Evolutionary conservation across 2,888 invertebrate genomes (phyloP), one percentile per base, ranked within the genome.

Genomic region (Athalia circularis): DNA sequence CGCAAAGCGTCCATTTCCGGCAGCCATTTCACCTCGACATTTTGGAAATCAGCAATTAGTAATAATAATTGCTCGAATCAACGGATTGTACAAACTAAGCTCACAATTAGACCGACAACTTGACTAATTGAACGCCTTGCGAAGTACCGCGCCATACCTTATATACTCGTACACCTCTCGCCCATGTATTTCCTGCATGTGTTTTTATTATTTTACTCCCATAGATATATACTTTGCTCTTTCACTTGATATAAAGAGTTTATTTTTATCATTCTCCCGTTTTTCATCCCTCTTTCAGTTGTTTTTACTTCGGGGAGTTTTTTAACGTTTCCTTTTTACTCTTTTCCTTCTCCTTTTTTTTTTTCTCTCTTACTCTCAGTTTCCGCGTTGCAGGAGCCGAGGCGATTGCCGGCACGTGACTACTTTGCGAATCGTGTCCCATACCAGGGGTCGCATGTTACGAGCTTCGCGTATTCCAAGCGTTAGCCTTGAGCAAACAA

Each of bases 341-440:
- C 5, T 65, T 48, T 48, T 13, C n/a, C 43, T 9, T 43, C 13
- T 3, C 11, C 1, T 64, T 9, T 45, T 29, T 64, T 4, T 45
- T 43, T 43, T n/a, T 45, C 45, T 64, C 0, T 43, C 11, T 45
- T 64, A 11, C 45, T 15, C 9, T 61, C 6, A 4, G 7, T 15
- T 67, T 67, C 50, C 67, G 29, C 67, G 50, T 50, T 67, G 65
- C 45, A 15, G 15, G 50, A 47, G 50, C 48, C 67, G 8, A 67
- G 67, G 67, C 68, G 68, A 68, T 68, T 54, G 29, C 52, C 50
- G 43, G 52, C 67, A 67, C 68, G 68, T 68, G 68, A 68, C 68
- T 54, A 68, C 54, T 68, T 68, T 68, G 54, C 29, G 43, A 68
- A 68, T 54, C 68, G 68, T 11, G 8, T 52, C 68, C 54, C 67